Conservation (phyloP, 2,113 vertebrate species). For the Caranx ignobilis region DNA sequence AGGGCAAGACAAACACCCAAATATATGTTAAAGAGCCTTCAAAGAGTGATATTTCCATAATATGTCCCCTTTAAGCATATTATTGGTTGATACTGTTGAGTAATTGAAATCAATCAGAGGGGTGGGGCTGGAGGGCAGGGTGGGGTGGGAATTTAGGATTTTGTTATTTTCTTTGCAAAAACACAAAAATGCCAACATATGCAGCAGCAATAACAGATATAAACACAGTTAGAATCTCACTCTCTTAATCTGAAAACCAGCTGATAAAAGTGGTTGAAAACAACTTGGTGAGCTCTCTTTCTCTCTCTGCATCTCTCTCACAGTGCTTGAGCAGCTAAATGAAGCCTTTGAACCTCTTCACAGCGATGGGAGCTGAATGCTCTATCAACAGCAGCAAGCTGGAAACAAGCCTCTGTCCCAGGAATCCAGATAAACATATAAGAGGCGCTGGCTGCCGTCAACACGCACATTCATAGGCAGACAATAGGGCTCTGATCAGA, state of each 20-base stretch:
- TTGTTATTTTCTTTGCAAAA: slow-evolving; percentile 49
- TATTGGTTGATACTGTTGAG: background rate
- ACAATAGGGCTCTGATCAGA: slow-evolving; percentile 85
- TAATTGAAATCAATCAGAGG: slow-evolving; percentile 26
- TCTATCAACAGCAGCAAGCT: slow-evolving; percentile 67
- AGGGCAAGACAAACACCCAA: too few species aligned
- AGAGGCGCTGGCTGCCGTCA: slow-evolving; percentile 70
- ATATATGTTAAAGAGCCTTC: too few species aligned
- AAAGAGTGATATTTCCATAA: too few species aligned
- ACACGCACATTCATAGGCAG: slow-evolving; percentile 75
- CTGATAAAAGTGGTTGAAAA: slow-evolving; percentile 64
- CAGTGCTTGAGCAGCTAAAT: slow-evolving; percentile 63
- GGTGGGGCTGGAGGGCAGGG: background rate
- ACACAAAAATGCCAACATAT: slow-evolving; percentile 35
- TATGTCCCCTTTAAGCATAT: too few species aligned
- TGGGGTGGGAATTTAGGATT: slow-evolving; percentile 49
- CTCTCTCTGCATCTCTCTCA: slow-evolving; percentile 3
- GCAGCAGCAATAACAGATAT: slow-evolving; percentile 54
- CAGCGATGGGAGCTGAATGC: slow-evolving; percentile 71
- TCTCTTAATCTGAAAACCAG: slow-evolving; percentile 68
- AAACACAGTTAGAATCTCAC: slow-evolving; percentile 59
- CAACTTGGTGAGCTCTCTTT: slow-evolving; percentile 60
- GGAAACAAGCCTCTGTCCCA: slow-evolving; percentile 66
- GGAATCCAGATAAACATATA: slow-evolving; percentile 77
- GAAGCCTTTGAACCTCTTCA: slow-evolving; percentile 80